These are phyloP conservation scores for Zaprionus taronus DNA, from an alignment of 1,140 invertebrate genomes.

Conservation along the genomic window DNA sequence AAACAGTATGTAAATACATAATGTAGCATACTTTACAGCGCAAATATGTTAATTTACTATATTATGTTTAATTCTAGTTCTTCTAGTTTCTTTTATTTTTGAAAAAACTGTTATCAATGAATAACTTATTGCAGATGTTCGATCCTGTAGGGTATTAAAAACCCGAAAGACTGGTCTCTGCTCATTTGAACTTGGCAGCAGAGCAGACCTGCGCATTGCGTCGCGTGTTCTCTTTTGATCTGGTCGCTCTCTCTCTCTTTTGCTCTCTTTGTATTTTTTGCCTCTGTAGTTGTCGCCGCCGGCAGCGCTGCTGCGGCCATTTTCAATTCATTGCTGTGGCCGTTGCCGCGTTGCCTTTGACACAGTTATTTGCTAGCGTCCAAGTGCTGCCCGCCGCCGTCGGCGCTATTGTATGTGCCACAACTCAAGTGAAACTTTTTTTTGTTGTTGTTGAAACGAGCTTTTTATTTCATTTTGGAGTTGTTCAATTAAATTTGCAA, in stretches of 20 bases:
- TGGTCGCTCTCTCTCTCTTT: constrained; percentile 27
- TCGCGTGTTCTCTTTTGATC: constrained; percentile 22
- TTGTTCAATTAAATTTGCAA: constrained; percentile 74
- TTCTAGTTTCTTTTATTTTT: background rate
- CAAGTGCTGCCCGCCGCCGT: constrained; percentile 31
- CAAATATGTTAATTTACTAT: background rate
- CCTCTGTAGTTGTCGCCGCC: constrained; percentile 51
- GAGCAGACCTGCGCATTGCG: constrained; percentile 48
- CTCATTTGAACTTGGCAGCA: constrained; percentile 15
- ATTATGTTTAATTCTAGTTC: background rate
- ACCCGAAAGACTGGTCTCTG: background rate
- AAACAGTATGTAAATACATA: no score
- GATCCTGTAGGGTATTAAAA: constrained; percentile 7
- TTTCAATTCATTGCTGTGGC: constrained; percentile 69
- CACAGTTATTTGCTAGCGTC: constrained; percentile 53
- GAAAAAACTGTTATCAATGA: background rate
- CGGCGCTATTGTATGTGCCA: background rate
- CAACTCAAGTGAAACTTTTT: constrained; percentile 50
- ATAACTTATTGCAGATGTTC: background rate
- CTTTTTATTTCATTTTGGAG: constrained; percentile 60
- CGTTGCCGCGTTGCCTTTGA: constrained; percentile 69
- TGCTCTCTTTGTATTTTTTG: constrained; percentile 31
- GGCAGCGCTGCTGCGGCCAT: constrained; percentile 66
- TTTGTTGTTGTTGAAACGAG: constrained; percentile 40
- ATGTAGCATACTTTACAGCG: background rate